Conservation (phyloP, 2,113 vertebrate species). For the Rhadina sibilatrix region DNA sequence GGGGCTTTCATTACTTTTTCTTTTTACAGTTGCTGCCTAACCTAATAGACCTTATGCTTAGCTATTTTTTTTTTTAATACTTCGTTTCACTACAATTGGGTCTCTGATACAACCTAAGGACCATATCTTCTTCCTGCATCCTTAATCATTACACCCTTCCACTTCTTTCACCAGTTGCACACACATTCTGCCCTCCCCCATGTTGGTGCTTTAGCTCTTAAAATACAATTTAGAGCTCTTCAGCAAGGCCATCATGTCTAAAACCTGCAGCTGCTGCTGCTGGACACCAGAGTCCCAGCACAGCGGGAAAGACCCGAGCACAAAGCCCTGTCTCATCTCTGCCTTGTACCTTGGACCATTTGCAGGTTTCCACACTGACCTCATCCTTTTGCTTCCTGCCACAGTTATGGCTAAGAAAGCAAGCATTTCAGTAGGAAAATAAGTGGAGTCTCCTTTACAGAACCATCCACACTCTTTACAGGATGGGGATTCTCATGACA, state of each 20-base stretch:
- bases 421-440: not conserved
- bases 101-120: not conserved
- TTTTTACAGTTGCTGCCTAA: not conserved
- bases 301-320: accelerated
- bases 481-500: not conserved
- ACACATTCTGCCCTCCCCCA: not conserved
- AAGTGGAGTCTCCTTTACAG: not conserved
- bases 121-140: accelerated
- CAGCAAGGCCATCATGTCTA: not conserved
- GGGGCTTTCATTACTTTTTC: not conserved
- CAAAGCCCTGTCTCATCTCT: not conserved
- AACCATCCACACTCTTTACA: not conserved
- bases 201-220: not conserved
- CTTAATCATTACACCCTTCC: not conserved
- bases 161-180: not conserved
- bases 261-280: not conserved
- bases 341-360: not conserved
- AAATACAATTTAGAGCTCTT: not conserved
- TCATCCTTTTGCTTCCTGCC: not conserved
- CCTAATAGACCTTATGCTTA: not conserved
- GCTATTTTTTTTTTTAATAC: not conserved
- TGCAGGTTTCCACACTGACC: no score
- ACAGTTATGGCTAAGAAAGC: not conserved
- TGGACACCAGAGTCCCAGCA: no score
- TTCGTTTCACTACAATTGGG: not conserved